These are phyloP conservation scores for Stegastes partitus DNA, from an alignment of 2,113 vertebrate genomes.

Conservation along the genomic window DNA sequence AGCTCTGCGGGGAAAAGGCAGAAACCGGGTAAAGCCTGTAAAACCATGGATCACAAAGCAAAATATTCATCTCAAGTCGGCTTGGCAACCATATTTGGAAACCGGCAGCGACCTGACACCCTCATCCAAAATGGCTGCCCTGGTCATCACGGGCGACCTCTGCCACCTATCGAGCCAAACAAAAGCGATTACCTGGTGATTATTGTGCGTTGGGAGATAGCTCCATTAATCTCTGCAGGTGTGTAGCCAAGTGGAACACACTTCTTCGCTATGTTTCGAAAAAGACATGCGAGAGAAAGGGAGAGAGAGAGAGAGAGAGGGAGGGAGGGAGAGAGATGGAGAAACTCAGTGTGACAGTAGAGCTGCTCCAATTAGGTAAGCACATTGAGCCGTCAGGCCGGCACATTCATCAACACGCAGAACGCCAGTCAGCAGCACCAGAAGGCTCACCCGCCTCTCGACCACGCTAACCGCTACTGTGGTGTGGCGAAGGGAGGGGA, in stretches of 20 bases:
- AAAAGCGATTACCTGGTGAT: conserved; percentile 78
- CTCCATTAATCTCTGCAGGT: conserved; percentile 80
- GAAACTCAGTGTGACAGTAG: conserved; percentile 68
- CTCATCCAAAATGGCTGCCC: conserved; percentile 41
- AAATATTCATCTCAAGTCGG: neutral
- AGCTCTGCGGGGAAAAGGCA: neutral
- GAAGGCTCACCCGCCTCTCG: conserved; percentile 43
- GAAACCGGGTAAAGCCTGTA: neutral
- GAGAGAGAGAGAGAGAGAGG: conserved; percentile 25
- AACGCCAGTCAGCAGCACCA: conserved; percentile 73
- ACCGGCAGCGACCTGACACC: conserved; percentile 7
- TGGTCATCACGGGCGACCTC: conserved; percentile 64
- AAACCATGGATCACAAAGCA: neutral
- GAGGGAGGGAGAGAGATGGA: conserved; percentile 45
- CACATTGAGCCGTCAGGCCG: conserved; percentile 79
- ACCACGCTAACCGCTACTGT: conserved; percentile 47
- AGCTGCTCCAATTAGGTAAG: conserved; percentile 83
- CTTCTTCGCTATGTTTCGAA: conserved; percentile 44
- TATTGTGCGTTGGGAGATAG: conserved; percentile 73
- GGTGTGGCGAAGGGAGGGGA: conserved; percentile 3
- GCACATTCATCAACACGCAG: conserved; percentile 78
- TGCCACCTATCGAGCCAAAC: conserved; percentile 58
- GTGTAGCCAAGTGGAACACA: conserved; percentile 64
- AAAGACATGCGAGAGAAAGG: conserved; percentile 29
- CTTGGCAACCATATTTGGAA: conserved; percentile 24